These are phyloP conservation scores for Sinocyclocheilus anophthalmus DNA, from an alignment of 2,113 vertebrate species.

Conservation along the genomic window DNA sequence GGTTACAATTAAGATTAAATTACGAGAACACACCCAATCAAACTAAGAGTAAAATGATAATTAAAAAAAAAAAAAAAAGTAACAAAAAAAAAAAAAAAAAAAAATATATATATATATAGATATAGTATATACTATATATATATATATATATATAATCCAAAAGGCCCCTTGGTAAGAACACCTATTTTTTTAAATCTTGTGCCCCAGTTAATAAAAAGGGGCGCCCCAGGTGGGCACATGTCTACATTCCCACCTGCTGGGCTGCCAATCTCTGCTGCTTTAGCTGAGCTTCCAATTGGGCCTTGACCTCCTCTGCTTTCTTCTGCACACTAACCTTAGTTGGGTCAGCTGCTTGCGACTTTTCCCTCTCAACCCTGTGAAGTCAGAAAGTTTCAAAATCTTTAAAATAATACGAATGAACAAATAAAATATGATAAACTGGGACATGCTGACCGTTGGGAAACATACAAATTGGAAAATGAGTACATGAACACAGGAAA, in stretches of 20 bases:
- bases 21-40: background rate
- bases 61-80: background rate
- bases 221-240: constrained; percentile 33
- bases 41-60: background rate
- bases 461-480: background rate
- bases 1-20: background rate
- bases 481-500: background rate
- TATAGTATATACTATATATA: too few relatives aligned
- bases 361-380: constrained; percentile 93
- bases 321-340: constrained; percentile 88
- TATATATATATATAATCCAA: too few relatives aligned
- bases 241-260: constrained; percentile 80
- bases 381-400: background rate
- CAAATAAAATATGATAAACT: background rate
- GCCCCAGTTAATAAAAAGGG: constrained; percentile 23
- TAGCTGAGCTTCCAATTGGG: constrained; percentile 86
- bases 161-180: constrained; percentile 41
- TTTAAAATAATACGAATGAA: background rate
- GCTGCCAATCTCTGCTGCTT: constrained; percentile 87
- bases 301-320: constrained; percentile 83
- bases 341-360: constrained; percentile 89
- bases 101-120: too few relatives aligned
- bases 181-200: constrained; percentile 15
- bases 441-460: background rate
- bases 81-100: too few relatives aligned